phyloP scores from a whole-genome alignment of 2,797 vertebrate species.

The Chrosomus eos region DNA sequence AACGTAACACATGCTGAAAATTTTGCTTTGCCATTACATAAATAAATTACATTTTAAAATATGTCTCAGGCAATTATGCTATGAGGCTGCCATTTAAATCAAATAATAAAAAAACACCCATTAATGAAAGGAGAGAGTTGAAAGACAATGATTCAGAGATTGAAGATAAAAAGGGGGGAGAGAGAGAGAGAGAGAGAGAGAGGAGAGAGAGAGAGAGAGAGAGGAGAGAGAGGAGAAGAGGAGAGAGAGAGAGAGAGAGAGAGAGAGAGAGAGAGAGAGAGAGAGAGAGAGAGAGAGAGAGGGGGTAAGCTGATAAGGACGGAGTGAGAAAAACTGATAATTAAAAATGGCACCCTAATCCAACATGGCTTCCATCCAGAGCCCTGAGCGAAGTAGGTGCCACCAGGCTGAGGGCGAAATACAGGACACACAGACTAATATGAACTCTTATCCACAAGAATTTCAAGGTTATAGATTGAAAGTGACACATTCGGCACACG shows the following conservation, averaged over 20 bases:
- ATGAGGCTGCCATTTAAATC: no score
- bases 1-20: neutral
- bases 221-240: neutral
- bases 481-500: neutral
- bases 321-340: constrained; percentile 35
- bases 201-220: neutral
- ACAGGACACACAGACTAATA: neutral
- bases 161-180: neutral
- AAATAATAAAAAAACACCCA: neutral
- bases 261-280: neutral
- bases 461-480: neutral
- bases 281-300: neutral
- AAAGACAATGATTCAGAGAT: neutral
- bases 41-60: neutral
- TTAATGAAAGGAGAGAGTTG: neutral
- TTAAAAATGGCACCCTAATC: constrained; percentile 43
- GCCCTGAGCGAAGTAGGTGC: neutral
- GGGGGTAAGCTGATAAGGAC: neutral
- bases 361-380: constrained; percentile 30
- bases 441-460: neutral
- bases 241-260: neutral
- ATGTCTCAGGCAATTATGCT: no score
- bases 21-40: neutral
- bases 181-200: neutral
- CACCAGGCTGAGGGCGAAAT: neutral